Evolutionary conservation across 1,140 invertebrate species (phyloP), one percentile per base, ranked within the genome.

Genomic region (Eriocheir sinensis): DNA sequence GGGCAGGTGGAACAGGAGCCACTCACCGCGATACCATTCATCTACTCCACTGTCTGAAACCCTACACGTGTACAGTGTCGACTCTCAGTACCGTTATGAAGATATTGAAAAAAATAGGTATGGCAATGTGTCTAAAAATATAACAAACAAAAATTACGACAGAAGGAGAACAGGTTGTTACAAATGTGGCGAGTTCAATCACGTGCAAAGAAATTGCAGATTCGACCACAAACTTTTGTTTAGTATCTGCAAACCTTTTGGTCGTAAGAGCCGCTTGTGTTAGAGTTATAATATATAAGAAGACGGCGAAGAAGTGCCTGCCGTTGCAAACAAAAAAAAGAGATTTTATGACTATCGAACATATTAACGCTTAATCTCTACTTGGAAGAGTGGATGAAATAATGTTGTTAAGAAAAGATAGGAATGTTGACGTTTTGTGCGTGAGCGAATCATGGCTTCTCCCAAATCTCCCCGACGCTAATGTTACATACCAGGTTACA

Each of bases 191-290:
- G 21, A 72, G 21, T 72, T 72, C 27, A 72, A n/a, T 72, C 60
- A 72, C n/a, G 27, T 72, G 12, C 60, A 8, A 72, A 72, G 17
- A n/a, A 72, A 72, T n/a, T 72, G 60, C n/a, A 72, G 60, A n/a
- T 72, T n/a, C n/a, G 21, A 72, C 27, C 27, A 72, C 60, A 72
- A 72, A 72, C 60, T 72, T 4, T 72, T 72, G 21, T 72, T 21
- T 72, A 8, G 60, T n/a, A 72, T 21, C 17, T 86, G 83, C 27
- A 2, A 86, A 86, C 83, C 2, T 86, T n/a, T 86, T 6, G 83
- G 83, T 21, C 83, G 36, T 21, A 86, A 36, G 83, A 36, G 83
- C 27, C 83, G 83, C 36, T n/a, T 86, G 27, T 36, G 83, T 86
- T 34, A 41, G 2, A 21, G 36, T 0, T 86, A 86, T 36, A 86